These are phyloP conservation scores for Drosophila yooni DNA, from an alignment of 2,888 invertebrate genomes.

Conservation along the genomic window DNA sequence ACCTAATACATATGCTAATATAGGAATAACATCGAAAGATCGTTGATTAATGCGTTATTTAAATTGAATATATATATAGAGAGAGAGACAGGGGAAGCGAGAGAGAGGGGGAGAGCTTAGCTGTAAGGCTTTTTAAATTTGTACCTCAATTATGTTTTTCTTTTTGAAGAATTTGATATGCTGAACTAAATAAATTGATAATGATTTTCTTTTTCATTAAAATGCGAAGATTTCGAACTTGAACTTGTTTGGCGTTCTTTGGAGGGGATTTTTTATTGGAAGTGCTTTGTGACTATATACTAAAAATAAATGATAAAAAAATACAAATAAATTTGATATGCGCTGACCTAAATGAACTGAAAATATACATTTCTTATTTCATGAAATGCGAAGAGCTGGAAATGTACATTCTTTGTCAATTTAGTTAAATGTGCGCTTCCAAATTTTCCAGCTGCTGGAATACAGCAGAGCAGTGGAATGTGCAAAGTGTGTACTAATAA, in stretches of 20 bases:
- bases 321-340: neutral
- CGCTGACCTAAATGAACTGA: neutral
- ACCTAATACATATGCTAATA: constrained; percentile 37
- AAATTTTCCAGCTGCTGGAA: neutral
- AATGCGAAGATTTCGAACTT: neutral
- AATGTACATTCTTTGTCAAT: neutral
- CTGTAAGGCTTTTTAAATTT: constrained; percentile 78
- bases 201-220: constrained; percentile 61
- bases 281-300: neutral
- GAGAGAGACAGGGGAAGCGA: neutral
- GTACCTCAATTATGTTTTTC: constrained; percentile 71
- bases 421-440: neutral
- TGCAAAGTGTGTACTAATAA: neutral
- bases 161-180: constrained; percentile 72
- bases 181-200: constrained; percentile 74
- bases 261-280: neutral
- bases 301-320: neutral
- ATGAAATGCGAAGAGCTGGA: neutral
- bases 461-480: neutral
- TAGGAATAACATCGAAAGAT: constrained; percentile 51
- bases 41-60: constrained; percentile 74
- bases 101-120: constrained; percentile 49
- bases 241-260: neutral
- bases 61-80: constrained; percentile 44
- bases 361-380: neutral